Evolutionary conservation across 1,140 invertebrate genomes (phyloP).

Genomic region (Leptonema lineaticorne): DNA sequence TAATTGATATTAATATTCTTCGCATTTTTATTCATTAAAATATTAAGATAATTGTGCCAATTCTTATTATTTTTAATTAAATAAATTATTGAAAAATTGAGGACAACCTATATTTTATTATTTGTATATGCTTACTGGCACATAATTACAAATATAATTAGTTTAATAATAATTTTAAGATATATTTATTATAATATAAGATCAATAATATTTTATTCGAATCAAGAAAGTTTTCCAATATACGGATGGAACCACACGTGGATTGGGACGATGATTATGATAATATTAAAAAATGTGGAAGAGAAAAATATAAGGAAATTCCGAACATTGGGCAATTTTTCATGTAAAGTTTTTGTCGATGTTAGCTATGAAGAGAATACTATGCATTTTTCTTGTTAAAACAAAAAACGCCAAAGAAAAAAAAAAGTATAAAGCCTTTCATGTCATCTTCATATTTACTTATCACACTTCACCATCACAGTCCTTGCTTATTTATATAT

Average conservation of each 20-base stretch:
- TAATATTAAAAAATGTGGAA: neutral
- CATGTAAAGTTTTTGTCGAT: neutral
- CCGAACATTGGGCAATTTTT: neutral
- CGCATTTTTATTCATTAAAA: too few species aligned
- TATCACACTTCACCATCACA: constrained; percentile 23
- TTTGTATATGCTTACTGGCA: too few species aligned
- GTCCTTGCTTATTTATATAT: constrained; percentile 37
- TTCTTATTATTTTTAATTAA: too few species aligned
- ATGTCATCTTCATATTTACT: constrained; percentile 13
- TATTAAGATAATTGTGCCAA: too few species aligned
- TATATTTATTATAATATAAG: too few species aligned
- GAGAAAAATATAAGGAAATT: constrained; percentile 4
- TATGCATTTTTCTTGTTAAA: too few species aligned
- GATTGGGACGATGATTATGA: neutral
- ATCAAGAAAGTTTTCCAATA: constrained; percentile 4
- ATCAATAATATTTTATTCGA: too few species aligned
- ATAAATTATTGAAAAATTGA: too few species aligned
- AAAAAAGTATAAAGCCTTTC: constrained; percentile 27
- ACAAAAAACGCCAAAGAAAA: constrained; percentile 3
- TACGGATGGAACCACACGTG: neutral
- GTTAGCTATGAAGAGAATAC: neutral
- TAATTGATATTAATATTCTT: too few species aligned
- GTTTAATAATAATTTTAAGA: too few species aligned
- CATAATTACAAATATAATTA: too few species aligned
- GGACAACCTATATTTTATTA: too few species aligned